Percentiles rank a stretch among this genome's conserved stretches.
phyloP scores from a whole-genome alignment of 1,140 invertebrate species.

The Monomorium pharaonis region DNA sequence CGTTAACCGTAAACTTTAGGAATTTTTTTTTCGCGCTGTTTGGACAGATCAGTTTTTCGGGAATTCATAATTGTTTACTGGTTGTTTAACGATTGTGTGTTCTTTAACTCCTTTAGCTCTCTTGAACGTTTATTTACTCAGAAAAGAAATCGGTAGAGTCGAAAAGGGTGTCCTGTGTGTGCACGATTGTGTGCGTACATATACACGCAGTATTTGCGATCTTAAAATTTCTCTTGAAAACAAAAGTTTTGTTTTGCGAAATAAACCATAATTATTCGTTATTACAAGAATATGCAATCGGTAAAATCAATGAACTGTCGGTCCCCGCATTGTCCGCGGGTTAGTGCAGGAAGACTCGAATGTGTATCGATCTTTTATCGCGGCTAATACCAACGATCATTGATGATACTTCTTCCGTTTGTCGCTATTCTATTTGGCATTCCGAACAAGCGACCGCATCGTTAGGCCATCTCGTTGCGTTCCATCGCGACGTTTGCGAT shows the following conservation, averaged over 20 bases:
- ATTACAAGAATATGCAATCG: background rate
- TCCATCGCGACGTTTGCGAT: slow-evolving; percentile 11
- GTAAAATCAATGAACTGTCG: background rate
- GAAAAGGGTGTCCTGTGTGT: background rate
- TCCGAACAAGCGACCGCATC: background rate
- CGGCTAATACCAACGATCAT: background rate
- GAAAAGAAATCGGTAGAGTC: background rate
- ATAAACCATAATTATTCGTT: background rate
- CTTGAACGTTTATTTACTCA: background rate
- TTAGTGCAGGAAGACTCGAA: background rate
- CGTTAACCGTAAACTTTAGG: background rate
- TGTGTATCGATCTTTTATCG: background rate
- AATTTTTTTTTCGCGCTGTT: background rate
- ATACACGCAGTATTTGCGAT: slow-evolving; percentile 2
- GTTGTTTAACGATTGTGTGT: background rate
- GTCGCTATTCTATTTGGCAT: slow-evolving; percentile 20
- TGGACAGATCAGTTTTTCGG: background rate
- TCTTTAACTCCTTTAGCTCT: background rate
- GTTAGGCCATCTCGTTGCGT: slow-evolving; percentile 17
- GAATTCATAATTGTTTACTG: background rate
- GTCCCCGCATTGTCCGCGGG: background rate
- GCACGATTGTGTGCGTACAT: background rate
- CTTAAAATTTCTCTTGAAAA: background rate
- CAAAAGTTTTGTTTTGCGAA: background rate
- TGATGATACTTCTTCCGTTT: slow-evolving; percentile 13